Evolutionary conservation across 2,113 vertebrate species (phyloP), one percentile per base, ranked within the genome.

Genomic region (Sylvilagus bachmani): DNA sequence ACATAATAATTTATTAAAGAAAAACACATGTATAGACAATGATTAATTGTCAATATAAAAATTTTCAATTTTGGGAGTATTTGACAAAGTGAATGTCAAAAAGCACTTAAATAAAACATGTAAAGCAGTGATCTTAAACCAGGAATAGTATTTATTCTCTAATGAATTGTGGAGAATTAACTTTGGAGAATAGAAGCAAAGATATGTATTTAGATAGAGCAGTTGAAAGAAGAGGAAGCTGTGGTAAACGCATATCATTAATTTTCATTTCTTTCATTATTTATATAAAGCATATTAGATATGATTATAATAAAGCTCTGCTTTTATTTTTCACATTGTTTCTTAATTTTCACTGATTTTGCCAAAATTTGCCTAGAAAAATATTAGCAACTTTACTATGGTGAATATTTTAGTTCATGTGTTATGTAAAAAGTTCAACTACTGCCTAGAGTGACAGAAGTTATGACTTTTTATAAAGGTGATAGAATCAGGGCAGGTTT

Each of bases 301-400:
- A 94, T 80, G n/a, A 75, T 17, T 0, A 1, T 71, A 87, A 84
- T 53, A 25, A 38, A 89, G 33, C 31, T 85, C 0, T 66, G 53
- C 13, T 94, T 69, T 89, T 44, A 44, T 44, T 44, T 44, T 44
- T 44, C 44, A 44, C 44, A 44, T 38, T 38, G 44, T 96, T 96
- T 14, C 83, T 73, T 70, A 84, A 29, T 24, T 93, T 49, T 44
- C 44, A 44, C 44, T 44, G 12, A 31, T 91, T 94, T 97, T 92
- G 13, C 6, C 91, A 94, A 73, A 79, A 53, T 87, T 66, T 64
- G 13, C 0, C 27, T 77, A 90, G 27, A 74, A 61, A 61, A 44
- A 74, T 27, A 71, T 71, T 70, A 79, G 5, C 51, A 82, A 69
- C 14, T 49, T 88, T 88, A 7, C 19, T 85, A 5, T 81, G 22